Percentiles rank a stretch among this genome's conserved stretches.
These are phyloP conservation scores for Crypturellus tataupa DNA, from an alignment of 2,797 vertebrate species.

Conservation along the genomic window DNA sequence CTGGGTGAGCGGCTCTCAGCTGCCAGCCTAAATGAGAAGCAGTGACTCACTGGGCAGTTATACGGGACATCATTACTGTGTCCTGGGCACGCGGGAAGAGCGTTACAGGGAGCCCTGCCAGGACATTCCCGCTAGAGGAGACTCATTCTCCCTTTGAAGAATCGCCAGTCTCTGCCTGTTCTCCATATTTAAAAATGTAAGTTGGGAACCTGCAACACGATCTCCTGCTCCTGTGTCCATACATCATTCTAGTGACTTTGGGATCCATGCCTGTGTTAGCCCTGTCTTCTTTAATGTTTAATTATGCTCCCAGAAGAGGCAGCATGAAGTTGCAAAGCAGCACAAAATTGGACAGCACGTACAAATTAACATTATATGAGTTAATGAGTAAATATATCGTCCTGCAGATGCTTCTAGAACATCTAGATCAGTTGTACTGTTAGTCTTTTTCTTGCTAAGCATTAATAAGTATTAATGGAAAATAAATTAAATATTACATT, in stretches of 20 bases:
- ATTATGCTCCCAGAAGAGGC: slow-evolving; percentile 1
- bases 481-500: neutral
- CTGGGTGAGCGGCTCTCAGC: neutral
- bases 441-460: neutral
- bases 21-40: slow-evolving; percentile 45
- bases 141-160: slow-evolving; percentile 65
- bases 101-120: slow-evolving; percentile 41
- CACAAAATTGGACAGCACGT: neutral
- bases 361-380: neutral
- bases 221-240: slow-evolving; percentile 23
- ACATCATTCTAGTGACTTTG: neutral
- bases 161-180: slow-evolving; percentile 54
- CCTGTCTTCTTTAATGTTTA: neutral
- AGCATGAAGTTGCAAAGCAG: neutral
- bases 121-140: slow-evolving; percentile 67
- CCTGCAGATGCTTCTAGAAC: neutral
- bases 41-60: slow-evolving; percentile 64
- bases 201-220: slow-evolving; percentile 43
- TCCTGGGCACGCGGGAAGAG: neutral
- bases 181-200: slow-evolving; percentile 54
- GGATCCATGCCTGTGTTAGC: neutral
- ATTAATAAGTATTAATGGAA: neutral
- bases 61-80: slow-evolving; percentile 47
- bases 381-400: neutral
- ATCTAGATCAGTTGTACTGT: neutral